A percentile compares a stretch with the other conserved stretches of the same genome.
phyloP scores from a whole-genome alignment of 2,113 vertebrate species.

The Rhipidura dahli region DNA sequence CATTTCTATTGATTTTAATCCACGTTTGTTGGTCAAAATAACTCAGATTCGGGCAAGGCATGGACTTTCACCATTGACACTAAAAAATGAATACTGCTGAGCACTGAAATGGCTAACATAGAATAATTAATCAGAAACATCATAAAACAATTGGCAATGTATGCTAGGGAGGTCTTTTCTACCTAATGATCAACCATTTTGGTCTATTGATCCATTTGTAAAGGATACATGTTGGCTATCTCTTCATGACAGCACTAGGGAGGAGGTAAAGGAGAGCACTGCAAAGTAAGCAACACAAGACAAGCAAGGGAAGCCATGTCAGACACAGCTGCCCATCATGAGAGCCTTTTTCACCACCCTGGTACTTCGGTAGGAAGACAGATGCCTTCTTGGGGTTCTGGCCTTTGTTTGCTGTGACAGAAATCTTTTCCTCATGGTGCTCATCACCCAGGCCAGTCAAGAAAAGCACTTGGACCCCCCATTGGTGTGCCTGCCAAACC shows the following conservation, averaged over 20 bases:
- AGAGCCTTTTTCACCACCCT: background rate
- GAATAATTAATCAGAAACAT: constrained; percentile 72
- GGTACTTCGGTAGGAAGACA: rapidly evolving
- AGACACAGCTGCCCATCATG: background rate
- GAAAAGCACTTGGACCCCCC: background rate
- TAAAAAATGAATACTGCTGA: constrained; percentile 72
- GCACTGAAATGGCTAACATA: constrained; percentile 65
- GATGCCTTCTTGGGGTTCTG: background rate
- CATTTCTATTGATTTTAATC: constrained; percentile 80
- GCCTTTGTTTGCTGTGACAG: background rate
- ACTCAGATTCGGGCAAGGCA: constrained; percentile 65
- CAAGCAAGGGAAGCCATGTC: background rate
- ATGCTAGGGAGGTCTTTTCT: constrained; percentile 46
- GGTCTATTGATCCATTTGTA: constrained; percentile 52
- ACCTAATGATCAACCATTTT: constrained; percentile 62
- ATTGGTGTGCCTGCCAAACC: background rate
- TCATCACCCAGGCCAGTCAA: background rate
- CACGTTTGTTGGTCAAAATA: constrained; percentile 70
- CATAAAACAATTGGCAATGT: constrained; percentile 68
- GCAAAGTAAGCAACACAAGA: background rate
- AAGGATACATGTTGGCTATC: constrained; percentile 11
- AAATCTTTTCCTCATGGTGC: background rate
- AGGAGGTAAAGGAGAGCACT: background rate
- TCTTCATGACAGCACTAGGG: constrained; percentile 28
- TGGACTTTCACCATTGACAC: constrained; percentile 62